Evolutionary conservation across 2,797 vertebrate genomes (phyloP).

Genomic region (Melanitta fusca): DNA sequence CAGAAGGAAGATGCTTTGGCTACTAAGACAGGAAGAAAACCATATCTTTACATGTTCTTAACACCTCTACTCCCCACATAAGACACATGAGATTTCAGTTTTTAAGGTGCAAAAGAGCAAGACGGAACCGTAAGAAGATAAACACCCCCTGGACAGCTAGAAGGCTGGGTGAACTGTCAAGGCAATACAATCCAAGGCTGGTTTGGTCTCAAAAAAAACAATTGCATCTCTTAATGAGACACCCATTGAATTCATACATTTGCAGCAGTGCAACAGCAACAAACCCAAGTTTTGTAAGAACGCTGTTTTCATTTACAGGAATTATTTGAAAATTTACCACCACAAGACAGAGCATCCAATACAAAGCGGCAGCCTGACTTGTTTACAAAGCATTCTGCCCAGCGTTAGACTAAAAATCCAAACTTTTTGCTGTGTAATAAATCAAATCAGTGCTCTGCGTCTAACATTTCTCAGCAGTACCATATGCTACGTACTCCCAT

Average conservation of each 20-base stretch:
- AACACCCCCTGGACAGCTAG: background rate
- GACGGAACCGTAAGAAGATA: background rate
- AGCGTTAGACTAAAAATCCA: background rate
- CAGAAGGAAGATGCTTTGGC: background rate
- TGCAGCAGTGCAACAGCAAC: background rate
- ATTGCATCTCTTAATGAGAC: background rate
- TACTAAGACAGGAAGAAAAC: background rate
- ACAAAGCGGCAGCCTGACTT: constrained; percentile 12
- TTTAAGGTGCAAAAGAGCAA: background rate
- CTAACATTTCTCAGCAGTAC: constrained; percentile 29
- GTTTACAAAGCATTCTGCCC: constrained; percentile 44
- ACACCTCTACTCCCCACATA: background rate
- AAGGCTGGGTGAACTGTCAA: background rate
- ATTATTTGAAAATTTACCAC: background rate
- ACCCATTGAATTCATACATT: background rate
- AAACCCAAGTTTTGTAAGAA: background rate
- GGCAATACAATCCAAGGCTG: background rate
- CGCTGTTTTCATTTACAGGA: background rate
- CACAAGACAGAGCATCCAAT: background rate
- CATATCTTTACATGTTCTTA: background rate
- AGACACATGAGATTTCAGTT: background rate
- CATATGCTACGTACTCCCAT: constrained; percentile 53
- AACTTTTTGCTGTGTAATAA: constrained; percentile 55
- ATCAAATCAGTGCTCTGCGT: background rate
- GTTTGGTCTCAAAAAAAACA: background rate